Percentiles rank a stretch among this genome's conserved stretches.
Conservation (phyloP, 2,888 invertebrate species). For the Drosophila greeni region DNA sequence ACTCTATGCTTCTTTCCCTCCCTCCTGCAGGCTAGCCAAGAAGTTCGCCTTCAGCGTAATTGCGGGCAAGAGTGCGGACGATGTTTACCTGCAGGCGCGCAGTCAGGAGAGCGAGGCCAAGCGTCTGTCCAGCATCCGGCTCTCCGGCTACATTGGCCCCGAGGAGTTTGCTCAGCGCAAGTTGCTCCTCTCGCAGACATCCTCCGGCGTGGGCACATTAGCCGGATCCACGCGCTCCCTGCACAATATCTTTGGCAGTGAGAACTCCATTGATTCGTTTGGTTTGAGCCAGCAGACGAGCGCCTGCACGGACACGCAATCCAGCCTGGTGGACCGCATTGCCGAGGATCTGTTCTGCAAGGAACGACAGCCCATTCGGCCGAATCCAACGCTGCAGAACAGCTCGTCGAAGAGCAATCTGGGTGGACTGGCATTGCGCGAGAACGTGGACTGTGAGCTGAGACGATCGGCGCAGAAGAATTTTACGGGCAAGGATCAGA, state of each 20-base stretch:
- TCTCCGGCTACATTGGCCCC: constrained; percentile 76
- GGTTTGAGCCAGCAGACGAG: constrained; percentile 62
- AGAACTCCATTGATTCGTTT: constrained; percentile 74
- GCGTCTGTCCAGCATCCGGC: constrained; percentile 60
- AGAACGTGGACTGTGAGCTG: constrained; percentile 76
- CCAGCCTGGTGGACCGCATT: constrained; percentile 59
- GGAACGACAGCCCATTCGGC: constrained; percentile 58
- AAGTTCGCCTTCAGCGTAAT: constrained; percentile 83
- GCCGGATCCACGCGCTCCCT: constrained; percentile 48
- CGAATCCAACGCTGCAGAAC: constrained; percentile 69
- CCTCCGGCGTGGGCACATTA: constrained; percentile 4
- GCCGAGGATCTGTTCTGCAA: constrained; percentile 59
- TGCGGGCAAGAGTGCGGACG: constrained; percentile 83
- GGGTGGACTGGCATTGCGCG: constrained; percentile 73
- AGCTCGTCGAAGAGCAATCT: constrained; percentile 78
- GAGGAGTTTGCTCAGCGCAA: constrained; percentile 76
- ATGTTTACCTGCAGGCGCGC: constrained; percentile 79
- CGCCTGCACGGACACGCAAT: constrained; percentile 53
- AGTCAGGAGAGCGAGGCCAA: constrained; percentile 69
- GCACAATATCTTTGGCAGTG: constrained; percentile 66
- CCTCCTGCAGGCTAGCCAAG: constrained; percentile 81
- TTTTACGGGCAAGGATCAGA: constrained; percentile 77
- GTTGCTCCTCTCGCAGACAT: constrained; percentile 51
- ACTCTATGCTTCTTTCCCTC: background rate
- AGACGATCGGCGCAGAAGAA: constrained; percentile 77